phyloP scores from a whole-genome alignment of 2,113 vertebrate genomes.

The Brachyhypopomus gauderio region DNA sequence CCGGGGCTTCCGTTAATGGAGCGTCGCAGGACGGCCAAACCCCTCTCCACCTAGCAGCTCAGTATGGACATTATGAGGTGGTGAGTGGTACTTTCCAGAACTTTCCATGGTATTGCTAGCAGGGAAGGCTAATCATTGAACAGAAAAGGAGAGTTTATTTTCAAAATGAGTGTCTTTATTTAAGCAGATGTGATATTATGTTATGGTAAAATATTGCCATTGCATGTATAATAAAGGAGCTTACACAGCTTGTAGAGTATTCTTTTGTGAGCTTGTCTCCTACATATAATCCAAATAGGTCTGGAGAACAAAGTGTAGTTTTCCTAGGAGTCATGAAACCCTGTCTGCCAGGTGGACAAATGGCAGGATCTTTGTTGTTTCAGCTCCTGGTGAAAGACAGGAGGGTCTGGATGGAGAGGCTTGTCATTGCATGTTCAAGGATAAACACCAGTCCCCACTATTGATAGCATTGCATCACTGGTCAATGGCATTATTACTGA shows the following conservation, averaged over 20 bases:
- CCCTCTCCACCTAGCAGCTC: constrained; percentile 90
- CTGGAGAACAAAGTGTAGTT: neutral
- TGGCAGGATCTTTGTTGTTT: constrained; percentile 3
- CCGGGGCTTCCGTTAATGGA: constrained; percentile 85
- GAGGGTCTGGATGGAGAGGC: constrained; percentile 21
- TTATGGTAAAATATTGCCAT: too few species aligned
- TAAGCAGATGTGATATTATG: too few species aligned
- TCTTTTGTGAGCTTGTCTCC: neutral
- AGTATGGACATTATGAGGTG: constrained; percentile 94
- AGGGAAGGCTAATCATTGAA: neutral
- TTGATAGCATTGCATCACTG: constrained; percentile 28
- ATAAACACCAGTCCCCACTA: constrained; percentile 29
- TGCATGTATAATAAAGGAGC: neutral
- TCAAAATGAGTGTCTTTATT: too few species aligned
- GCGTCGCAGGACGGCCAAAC: constrained; percentile 91
- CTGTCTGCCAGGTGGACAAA: constrained; percentile 12
- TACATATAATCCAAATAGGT: neutral
- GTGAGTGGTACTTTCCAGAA: constrained; percentile 70
- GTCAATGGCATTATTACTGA: constrained; percentile 44
- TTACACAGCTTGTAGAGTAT: constrained; percentile 6
- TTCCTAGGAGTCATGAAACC: neutral
- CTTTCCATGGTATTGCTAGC: neutral
- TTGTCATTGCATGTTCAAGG: constrained; percentile 32
- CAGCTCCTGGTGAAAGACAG: constrained; percentile 24
- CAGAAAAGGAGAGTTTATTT: too few species aligned